Evolutionary conservation across 2,888 invertebrate species (phyloP), one percentile per base, ranked within the genome.

Genomic region (Nycteola revayana): DNA sequence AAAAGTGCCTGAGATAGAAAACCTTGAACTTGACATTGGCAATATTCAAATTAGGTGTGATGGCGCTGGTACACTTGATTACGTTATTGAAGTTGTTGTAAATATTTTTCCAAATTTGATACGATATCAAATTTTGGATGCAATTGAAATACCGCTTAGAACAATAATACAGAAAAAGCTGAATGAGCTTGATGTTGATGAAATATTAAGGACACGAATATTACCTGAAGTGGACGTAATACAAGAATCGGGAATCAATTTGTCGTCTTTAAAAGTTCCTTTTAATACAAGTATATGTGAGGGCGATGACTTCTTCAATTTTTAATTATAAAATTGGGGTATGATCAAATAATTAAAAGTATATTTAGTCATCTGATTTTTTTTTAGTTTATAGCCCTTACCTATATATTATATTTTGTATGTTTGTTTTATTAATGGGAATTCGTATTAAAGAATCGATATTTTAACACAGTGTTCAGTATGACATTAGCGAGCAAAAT

Each of bases 61-160:
- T 55, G 97, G 97, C 0, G 94, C 96, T 0, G 96, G 97, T n/a
- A 95, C 95, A 0, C 48, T 95, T 9, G 97, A 97, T 77, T 96
- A 96, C 64, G 66, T 94, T 0, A 85, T 96, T 41, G 97, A 97
- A 77, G 93, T 95, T 37, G 90, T 90, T 2, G 91, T 96, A 0
- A 97, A 97, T 71, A 88, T 96, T 27, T 64, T 96, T 30, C 96
- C 96, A 0, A 97, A 97, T 88, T 81, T 96, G 26, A 81, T 97
- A 42, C 91, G 97, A 33, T 95, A 95, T 68, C 96, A 96, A 79
- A 95, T 96, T 40, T 94, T 96, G 92, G 94, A 95, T 62, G 95
- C 95, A 0, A 70, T 96, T 22, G 96, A 96, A 76, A 92, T 92
- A 21, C 95, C 96, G 0, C 76, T 96, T 2, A 94, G 91, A 66